Base-by-base conservation (phyloP, 2,888 invertebrate species). In the Oligia fasciuncula region DNA sequence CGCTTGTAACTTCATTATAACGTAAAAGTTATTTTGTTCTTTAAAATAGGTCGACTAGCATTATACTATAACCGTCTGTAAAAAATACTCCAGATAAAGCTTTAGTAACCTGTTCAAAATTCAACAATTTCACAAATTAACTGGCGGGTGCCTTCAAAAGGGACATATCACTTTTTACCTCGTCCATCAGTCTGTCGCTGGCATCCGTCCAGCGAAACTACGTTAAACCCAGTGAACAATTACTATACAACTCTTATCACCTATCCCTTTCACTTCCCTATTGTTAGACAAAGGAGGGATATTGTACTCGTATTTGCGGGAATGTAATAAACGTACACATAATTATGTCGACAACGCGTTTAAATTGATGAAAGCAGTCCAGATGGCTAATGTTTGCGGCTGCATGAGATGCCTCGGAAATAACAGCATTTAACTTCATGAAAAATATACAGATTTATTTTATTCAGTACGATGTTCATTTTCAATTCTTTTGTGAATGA, bases 201-300 rank as follows among this genome's bases (percentile, higher is more conserved):
- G 90, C 90, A 69, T 6, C 23, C 62, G 69, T 84, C 89, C 89
- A 90, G 80, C 72, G 40, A 76, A 76, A 74, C 83, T 68, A 85
- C 79, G 72, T 73, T 81, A 71, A 83, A 75, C 71, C 73, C 79
- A 79, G 29, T 77, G 77, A 80, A 80, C 85, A 89, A 89, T 89
- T 83, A 85, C 74, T 70, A 79, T 72, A 73, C 77, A 80, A 66
- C 68, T 79, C 71, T 49, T 73, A 71, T 80, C 67, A 60, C 65
- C 67, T 40, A 23, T 88, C 88, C 54, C 73, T 81, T 81, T 82
- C 77, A 63, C 43, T 35, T 51, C 4, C 43, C 14, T 60, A 63
- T 14, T 73, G 68, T 72, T 66, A 78, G 79, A 89, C 54, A 77
- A 82, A 76, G 86, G 88, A n/a, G n/a, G 19, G 35, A 79, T 29